Percentiles rank a stretch among this genome's conserved stretches.
Conservation (phyloP, 2,797 vertebrate species). For the Myiotriccus ornatus region DNA sequence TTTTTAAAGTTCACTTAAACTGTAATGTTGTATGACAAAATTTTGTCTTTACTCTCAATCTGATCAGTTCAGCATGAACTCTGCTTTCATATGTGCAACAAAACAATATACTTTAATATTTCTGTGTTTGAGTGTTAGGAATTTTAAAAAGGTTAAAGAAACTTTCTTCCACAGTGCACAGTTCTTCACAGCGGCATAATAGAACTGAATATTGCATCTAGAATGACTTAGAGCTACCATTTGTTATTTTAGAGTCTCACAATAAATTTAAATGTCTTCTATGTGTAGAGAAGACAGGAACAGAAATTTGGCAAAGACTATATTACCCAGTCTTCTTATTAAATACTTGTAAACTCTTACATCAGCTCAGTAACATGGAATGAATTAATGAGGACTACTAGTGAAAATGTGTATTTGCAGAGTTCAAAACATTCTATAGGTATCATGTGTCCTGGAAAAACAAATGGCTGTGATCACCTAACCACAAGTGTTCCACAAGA, state of each 20-base stretch:
- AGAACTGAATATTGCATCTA: background rate
- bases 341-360: background rate
- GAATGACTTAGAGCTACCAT: background rate
- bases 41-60: background rate
- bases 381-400: background rate
- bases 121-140: background rate
- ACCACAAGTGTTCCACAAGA: background rate
- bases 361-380: background rate
- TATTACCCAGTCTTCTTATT: rapidly evolving
- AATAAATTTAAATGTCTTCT: background rate
- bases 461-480: background rate
- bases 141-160: background rate
- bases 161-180: background rate
- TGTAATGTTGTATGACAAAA: background rate
- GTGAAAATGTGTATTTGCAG: background rate
- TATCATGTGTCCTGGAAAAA: background rate
- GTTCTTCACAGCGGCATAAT: background rate
- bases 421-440: background rate
- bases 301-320: background rate
- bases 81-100: background rate
- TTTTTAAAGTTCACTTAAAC: background rate
- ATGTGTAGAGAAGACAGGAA: background rate
- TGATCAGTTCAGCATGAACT: background rate
- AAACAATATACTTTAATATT: background rate
- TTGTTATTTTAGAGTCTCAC: background rate